Percentiles rank a stretch among this genome's conserved stretches.
These are phyloP conservation scores for Ceryle rudis DNA, from an alignment of 2,797 vertebrate genomes.

Conservation along the genomic window DNA sequence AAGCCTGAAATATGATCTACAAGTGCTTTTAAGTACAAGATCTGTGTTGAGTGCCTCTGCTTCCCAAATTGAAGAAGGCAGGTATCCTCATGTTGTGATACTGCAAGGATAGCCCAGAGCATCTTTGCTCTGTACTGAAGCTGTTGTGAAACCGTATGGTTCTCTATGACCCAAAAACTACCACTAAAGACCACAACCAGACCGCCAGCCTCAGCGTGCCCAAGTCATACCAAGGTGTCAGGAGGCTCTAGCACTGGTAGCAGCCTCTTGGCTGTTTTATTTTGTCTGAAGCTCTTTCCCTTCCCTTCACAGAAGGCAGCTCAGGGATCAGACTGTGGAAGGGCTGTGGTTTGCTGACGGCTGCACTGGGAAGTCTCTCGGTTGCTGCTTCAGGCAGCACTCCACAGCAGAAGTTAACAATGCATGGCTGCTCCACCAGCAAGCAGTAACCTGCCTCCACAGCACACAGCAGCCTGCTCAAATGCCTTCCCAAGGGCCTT, in stretches of 20 bases:
- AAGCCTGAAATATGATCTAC: background rate
- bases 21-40: background rate
- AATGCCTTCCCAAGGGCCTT: rapidly evolving
- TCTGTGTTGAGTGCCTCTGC: background rate
- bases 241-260: background rate
- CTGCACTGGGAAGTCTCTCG: background rate
- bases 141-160: background rate
- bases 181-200: background rate
- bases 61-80: background rate
- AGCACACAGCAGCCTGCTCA: background rate
- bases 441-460: background rate
- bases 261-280: background rate
- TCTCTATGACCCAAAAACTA: background rate
- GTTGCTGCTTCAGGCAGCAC: conserved; percentile 14
- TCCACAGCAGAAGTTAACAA: background rate
- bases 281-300: background rate
- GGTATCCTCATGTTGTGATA: background rate
- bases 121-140: background rate
- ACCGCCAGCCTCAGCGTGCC: background rate
- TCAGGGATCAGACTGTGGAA: background rate
- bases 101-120: background rate
- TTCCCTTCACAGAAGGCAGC: background rate
- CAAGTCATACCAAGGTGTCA: background rate
- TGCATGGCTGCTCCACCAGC: background rate
- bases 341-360: background rate